phyloP scores from a whole-genome alignment of 2,797 vertebrate genomes.

The Calcarius lapponicus region DNA sequence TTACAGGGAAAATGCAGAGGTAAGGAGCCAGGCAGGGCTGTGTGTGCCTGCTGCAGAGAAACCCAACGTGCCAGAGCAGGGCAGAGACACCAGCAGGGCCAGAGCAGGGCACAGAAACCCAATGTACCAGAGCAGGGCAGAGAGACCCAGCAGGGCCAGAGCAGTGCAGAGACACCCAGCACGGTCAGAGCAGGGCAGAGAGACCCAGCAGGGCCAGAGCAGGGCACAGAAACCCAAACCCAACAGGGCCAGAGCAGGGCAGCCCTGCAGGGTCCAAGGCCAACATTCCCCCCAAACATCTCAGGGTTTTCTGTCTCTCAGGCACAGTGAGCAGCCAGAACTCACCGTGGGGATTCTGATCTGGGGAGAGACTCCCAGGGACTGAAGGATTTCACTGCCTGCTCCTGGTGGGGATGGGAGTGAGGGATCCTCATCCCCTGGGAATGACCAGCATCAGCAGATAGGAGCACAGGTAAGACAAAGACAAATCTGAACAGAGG shows the following conservation, averaged over 20 bases:
- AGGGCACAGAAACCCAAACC: too few relatives aligned
- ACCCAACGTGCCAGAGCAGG: neutral
- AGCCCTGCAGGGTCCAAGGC: too few relatives aligned
- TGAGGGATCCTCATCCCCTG: neutral
- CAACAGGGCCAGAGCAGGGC: too few relatives aligned
- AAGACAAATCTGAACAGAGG: neutral
- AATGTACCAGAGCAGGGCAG: neutral
- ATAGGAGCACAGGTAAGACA: neutral
- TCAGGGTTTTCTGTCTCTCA: too few relatives aligned
- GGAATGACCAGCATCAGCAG: neutral
- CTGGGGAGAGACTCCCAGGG: neutral
- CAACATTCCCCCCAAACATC: too few relatives aligned
- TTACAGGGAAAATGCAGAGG: neutral
- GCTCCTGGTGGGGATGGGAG: neutral
- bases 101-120: neutral
- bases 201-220: neutral
- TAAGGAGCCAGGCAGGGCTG: neutral
- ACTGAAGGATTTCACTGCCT: neutral
- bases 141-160: too few relatives aligned
- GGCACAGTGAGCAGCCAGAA: neutral
- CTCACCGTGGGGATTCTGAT: rapidly evolving
- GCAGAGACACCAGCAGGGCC: neutral
- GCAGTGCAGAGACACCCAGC: neutral
- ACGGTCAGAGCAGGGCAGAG: neutral
- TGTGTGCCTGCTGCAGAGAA: neutral